Percentiles rank a stretch among this genome's conserved stretches.
Conservation (phyloP, 2,888 invertebrate genomes). For the Cinara cedri region DNA sequence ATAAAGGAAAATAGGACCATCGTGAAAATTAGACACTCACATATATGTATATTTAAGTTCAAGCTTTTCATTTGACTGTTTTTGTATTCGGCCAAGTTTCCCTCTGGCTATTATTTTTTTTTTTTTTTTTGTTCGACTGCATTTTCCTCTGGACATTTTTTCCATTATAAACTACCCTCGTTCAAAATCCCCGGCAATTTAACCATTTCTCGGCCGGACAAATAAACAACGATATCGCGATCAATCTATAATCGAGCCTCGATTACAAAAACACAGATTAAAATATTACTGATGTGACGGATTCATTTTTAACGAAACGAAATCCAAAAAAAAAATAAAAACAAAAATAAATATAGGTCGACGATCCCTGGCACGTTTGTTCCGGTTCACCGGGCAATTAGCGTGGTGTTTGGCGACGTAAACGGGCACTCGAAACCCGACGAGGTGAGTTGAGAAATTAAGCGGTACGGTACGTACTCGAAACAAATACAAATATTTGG, state of each 20-base stretch:
- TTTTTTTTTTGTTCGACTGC: too few relatives aligned
- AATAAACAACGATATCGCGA: too few relatives aligned
- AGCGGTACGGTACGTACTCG: not conserved
- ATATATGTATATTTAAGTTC: too few relatives aligned
- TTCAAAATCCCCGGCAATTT: too few relatives aligned
- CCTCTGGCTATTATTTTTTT: too few relatives aligned
- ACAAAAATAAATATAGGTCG: not conserved
- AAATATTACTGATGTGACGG: not conserved
- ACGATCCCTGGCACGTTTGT: not conserved
- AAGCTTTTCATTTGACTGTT: too few relatives aligned
- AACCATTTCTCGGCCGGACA: too few relatives aligned
- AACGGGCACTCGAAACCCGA: not conserved
- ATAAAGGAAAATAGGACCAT: too few relatives aligned
- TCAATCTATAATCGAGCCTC: not conserved
- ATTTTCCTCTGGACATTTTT: too few relatives aligned
- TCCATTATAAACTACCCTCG: too few relatives aligned
- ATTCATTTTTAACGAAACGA: slow-evolving; percentile 3
- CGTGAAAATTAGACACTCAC: too few relatives aligned
- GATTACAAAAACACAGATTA: not conserved
- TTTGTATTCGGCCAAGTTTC: too few relatives aligned
- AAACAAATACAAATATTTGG: slow-evolving; percentile 47
- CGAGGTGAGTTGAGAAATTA: slow-evolving; percentile 23
- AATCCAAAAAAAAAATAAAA: not conserved
- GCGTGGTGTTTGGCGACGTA: slow-evolving; percentile 20
- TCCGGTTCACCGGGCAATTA: slow-evolving; percentile 21